phyloP scores from a whole-genome alignment of 2,888 invertebrate species.

The Eueremaeus valkanovi region DNA sequence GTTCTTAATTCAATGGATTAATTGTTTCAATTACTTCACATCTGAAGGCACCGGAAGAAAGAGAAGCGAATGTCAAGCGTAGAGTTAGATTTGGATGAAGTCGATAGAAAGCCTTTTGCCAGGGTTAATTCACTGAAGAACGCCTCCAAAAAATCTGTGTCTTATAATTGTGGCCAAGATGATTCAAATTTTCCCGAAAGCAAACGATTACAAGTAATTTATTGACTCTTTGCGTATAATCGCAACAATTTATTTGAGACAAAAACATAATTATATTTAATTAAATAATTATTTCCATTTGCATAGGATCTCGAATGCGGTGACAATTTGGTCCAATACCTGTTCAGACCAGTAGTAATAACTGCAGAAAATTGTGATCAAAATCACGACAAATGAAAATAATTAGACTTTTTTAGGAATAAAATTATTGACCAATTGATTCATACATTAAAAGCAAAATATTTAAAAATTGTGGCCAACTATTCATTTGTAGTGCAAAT shows the following conservation, averaged over 20 bases:
- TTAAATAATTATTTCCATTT: neutral
- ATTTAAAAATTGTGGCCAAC: slow-evolving; percentile 18
- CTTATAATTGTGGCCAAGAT: neutral
- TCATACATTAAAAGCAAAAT: too few species aligned
- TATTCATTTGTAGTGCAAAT: slow-evolving; percentile 22
- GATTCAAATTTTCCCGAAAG: neutral
- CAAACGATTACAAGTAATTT: slow-evolving; percentile 8
- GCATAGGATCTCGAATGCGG: slow-evolving; percentile 19
- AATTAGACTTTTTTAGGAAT: neutral
- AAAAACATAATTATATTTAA: neutral
- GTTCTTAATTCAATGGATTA: neutral
- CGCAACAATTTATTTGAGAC: neutral
- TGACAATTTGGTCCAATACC: slow-evolving; percentile 3
- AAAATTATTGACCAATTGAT: slow-evolving; percentile 3
- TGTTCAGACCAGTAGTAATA: neutral
- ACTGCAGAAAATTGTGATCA: slow-evolving; percentile 8
- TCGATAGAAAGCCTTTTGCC: slow-evolving; percentile 8
- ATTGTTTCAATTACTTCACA: neutral
- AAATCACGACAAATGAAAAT: slow-evolving; percentile 17
- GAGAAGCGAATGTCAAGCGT: neutral
- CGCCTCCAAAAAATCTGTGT: neutral
- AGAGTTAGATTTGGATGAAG: neutral
- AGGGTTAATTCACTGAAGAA: slow-evolving; percentile 5
- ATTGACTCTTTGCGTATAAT: neutral
- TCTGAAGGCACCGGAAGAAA: slow-evolving; percentile 14